Evolutionary conservation across 30 jellyfish, hydroid and myxozoan species (phyloP), one percentile per base, ranked within the genome.

Genomic region (Turritopsis rubra): DNA sequence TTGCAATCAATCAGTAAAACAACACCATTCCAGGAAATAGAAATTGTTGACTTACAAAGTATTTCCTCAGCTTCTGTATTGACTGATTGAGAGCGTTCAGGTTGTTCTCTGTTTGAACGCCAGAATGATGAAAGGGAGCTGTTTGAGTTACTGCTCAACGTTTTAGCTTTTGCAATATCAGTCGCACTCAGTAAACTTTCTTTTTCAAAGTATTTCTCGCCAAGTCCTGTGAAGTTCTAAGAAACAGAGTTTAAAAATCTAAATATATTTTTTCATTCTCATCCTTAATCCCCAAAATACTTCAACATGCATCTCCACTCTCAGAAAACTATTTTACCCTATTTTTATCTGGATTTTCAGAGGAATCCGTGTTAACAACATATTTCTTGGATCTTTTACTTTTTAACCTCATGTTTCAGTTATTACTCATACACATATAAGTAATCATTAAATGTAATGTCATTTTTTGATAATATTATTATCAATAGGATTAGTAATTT

Each of bases 161-260:
- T 53, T 65, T 80, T 80, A 29, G 28, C 52, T 1, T 80, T 80
- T 13, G 30, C 81, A 79, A 79, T 52, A 1, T 89, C 96, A n/a
- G 91, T 71, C 7, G 96, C 90, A 53, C 88, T 84, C 71, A 83
- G 70, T 22, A 91, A 24, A 22, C 92, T 79, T 60, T 84, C 87
- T 54, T 86, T 21, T 75, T 83, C 96, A 54, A 80, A 91, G 54
- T 73, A 87, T 74, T 86, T 81, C 66, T 86, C 97, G 9, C 97
- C 97, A 78, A 88, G 81, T 28, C 83, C 97, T 27, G 83, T 89
- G 85, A 87, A 91, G 52, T 87, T 85, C 97, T 91, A 81, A 28
- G 70, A 60, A 26, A 9, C 16, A 16, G 21, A 75, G n/a, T n/a
- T n/a, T n/a, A n/a, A n/a, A n/a, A n/a, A n/a, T n/a, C n/a, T n/a